Percentiles rank a stretch among this genome's conserved stretches.
These are phyloP conservation scores for Selene dorsalis DNA, from an alignment of 2,797 vertebrate species.

Conservation along the genomic window DNA sequence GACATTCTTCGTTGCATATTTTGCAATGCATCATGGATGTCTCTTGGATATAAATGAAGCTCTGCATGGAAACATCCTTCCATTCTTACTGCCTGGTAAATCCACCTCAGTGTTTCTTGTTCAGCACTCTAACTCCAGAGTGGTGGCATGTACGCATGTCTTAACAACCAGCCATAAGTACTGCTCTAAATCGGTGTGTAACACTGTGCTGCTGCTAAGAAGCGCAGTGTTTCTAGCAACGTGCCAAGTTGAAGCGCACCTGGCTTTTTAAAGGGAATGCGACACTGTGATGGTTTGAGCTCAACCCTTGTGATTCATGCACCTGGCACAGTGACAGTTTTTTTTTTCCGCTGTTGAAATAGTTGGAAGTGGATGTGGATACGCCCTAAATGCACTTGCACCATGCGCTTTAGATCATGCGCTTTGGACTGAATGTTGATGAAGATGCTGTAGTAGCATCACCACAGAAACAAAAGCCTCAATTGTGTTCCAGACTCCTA, in stretches of 20 bases:
- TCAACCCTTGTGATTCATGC: too few species aligned
- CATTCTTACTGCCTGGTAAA: not conserved
- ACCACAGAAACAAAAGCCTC: constrained; percentile 24
- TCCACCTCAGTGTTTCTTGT: not conserved
- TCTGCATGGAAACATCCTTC: too few species aligned
- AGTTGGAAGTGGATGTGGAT: too few species aligned
- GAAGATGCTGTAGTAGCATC: constrained; percentile 9
- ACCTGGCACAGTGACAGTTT: too few species aligned
- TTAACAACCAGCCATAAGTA: too few species aligned
- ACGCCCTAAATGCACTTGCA: too few species aligned
- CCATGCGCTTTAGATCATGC: too few species aligned
- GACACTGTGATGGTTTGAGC: not conserved
- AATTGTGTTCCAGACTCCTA: constrained; percentile 39
- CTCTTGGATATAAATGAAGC: too few species aligned
- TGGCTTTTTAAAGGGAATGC: not conserved
- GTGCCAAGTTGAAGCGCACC: not conserved
- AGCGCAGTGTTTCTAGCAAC: not conserved
- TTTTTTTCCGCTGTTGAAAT: too few species aligned
- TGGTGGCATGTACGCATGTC: too few species aligned
- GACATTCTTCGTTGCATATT: not conserved
- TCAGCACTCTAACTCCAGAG: not conserved
- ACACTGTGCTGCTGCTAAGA: not conserved
- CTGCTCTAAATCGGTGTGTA: not conserved
- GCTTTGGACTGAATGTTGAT: not conserved
- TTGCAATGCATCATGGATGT: not conserved